Percentiles rank a stretch among this genome's conserved stretches.
These are phyloP conservation scores for Sclerodermus sp. DNA, from an alignment of 2,888 invertebrate species.

Conservation along the genomic window DNA sequence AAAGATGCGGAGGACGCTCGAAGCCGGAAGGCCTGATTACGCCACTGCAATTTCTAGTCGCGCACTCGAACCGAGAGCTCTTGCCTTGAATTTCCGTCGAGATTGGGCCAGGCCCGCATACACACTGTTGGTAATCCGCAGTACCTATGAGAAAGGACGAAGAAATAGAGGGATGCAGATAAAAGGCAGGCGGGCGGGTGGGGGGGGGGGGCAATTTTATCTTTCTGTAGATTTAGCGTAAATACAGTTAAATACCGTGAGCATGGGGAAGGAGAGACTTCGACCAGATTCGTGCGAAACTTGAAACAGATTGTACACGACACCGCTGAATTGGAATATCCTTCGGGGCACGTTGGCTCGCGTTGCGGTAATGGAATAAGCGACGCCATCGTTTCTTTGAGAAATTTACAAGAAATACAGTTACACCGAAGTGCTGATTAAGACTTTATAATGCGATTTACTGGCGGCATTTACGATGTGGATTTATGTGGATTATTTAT, in stretches of 20 bases:
- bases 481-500: too few relatives aligned
- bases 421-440: too few relatives aligned
- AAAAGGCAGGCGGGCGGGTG: constrained; percentile 10
- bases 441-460: too few relatives aligned
- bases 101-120: constrained; percentile 25
- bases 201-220: too few relatives aligned
- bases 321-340: too few relatives aligned
- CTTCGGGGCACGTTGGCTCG: too few relatives aligned
- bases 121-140: constrained; percentile 13
- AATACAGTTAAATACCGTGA: constrained; percentile 17
- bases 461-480: too few relatives aligned
- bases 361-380: too few relatives aligned
- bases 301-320: too few relatives aligned
- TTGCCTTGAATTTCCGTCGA: constrained; percentile 32
- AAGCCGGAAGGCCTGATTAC: constrained; percentile 21
- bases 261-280: neutral
- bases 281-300: neutral
- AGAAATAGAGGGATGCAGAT: constrained; percentile 18
- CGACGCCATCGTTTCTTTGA: too few relatives aligned
- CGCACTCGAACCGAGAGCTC: constrained; percentile 16
- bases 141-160: constrained; percentile 1
- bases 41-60: constrained; percentile 20
- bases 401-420: too few relatives aligned
- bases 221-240: constrained; percentile 23
- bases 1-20: neutral